Base-by-base conservation (phyloP, 2,113 vertebrate species). In the Gavia stellata region DNA sequence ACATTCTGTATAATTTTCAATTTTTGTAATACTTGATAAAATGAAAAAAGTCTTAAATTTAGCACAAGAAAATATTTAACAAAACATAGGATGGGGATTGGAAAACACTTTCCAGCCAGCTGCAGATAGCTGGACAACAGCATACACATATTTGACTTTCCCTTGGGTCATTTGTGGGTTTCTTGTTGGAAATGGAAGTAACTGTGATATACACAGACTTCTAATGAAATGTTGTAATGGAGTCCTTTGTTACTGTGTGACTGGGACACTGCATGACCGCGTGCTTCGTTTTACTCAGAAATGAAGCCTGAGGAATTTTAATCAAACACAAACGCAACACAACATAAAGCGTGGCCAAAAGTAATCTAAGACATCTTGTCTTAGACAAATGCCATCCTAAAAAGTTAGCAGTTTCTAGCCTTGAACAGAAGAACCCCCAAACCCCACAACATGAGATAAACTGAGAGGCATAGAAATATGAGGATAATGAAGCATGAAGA, bases 161-260 rank as follows among this genome's bases (percentile, higher is more conserved):
- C 94, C 92, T 63, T 87, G 88, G 88, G 96, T 86, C 12, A 1
- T 56, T 44, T 33, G 9, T 75, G 79, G 55, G 73, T 83, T 90
- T 86, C 93, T 84, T 73, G 58, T 38, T 93, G 82, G 90, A 96
- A 96, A 89, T 74, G 68, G 44, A 45, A 93, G 50, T 49, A 82
- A 75, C 75, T 75, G 84, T 75, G 86, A 90, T 89, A 91, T n/a
- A 74, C 73, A 63, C 45, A 85, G 90, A 87, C 74, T 94, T 91
- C 66, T 89, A 89, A 90, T 71, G 75, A 91, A 91, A 92, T 78
- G 81, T 49, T 86, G 91, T 18, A 96, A 86, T 34, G 61, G 53
- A 70, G 65, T 62, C 65, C 85, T 97, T 94, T 96, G 89, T 92
- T 96, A 85, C 90, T 17, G 1, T 93, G 92, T 93, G 91, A 96